A percentile compares a stretch with the other conserved stretches of the same genome.
Conservation (phyloP, 1,140 invertebrate genomes). For the Argopecten irradians region DNA sequence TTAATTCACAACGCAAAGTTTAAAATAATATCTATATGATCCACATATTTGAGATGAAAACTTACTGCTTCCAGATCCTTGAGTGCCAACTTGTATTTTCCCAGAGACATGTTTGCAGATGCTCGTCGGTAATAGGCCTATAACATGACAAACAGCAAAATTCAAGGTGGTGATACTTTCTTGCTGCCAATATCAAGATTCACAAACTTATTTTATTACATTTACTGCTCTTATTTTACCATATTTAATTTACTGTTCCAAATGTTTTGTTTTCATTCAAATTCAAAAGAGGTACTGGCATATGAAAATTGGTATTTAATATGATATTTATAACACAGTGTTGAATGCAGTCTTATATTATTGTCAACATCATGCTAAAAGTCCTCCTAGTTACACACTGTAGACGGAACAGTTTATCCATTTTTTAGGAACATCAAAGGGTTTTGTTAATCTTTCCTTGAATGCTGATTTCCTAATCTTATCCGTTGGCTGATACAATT, state of each 20-base stretch:
- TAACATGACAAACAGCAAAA: constrained; percentile 36
- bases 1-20: neutral
- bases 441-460: too few species aligned
- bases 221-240: neutral
- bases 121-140: constrained; percentile 90
- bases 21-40: neutral
- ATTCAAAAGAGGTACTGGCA: too few species aligned
- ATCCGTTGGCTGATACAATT: too few species aligned
- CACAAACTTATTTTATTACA: neutral
- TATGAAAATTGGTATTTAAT: too few species aligned
- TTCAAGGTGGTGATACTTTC: neutral
- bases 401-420: too few species aligned
- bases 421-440: too few species aligned
- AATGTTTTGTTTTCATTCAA: too few species aligned
- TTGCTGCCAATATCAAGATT: neutral
- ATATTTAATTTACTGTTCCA: neutral
- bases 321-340: too few species aligned
- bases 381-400: too few species aligned
- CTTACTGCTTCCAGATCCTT: constrained; percentile 96
- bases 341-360: too few species aligned
- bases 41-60: constrained; percentile 32
- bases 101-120: constrained; percentile 96
- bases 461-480: too few species aligned
- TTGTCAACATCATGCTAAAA: too few species aligned
- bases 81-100: constrained; percentile 97